Percentiles rank a stretch among this genome's conserved stretches.
phyloP scores from a whole-genome alignment of 2,888 invertebrate genomes.

The Ormyrus rosae region DNA sequence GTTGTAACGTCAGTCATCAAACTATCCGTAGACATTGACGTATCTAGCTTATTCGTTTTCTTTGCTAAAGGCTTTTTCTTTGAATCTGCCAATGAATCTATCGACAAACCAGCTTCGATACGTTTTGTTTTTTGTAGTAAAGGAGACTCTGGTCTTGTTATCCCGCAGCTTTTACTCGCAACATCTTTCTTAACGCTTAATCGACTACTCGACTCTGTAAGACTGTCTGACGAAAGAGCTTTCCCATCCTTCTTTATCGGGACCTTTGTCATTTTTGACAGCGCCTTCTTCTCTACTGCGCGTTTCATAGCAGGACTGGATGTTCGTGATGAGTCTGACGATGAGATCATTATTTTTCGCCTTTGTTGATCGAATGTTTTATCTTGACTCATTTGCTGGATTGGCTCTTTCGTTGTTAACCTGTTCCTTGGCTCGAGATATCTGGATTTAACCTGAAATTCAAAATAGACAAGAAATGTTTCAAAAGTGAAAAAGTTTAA shows the following conservation, averaged over 20 bases:
- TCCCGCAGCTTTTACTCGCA: slow-evolving; percentile 72
- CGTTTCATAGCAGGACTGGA: slow-evolving; percentile 81
- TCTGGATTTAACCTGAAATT: slow-evolving; percentile 78
- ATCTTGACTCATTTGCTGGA: slow-evolving; percentile 62
- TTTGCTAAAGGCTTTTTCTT: slow-evolving; percentile 64
- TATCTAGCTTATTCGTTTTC: slow-evolving; percentile 69
- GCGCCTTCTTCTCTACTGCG: slow-evolving; percentile 69
- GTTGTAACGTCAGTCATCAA: slow-evolving; percentile 69
- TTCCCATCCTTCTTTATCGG: slow-evolving; percentile 71
- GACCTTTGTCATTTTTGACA: slow-evolving; percentile 68
- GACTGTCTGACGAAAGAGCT: slow-evolving; percentile 77
- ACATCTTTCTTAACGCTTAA: slow-evolving; percentile 44
- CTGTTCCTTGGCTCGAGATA: slow-evolving; percentile 80
- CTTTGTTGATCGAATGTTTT: slow-evolving; percentile 73
- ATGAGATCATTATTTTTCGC: slow-evolving; percentile 78
- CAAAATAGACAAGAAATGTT: not conserved
- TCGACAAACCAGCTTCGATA: slow-evolving; percentile 70
- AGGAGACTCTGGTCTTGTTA: slow-evolving; percentile 74
- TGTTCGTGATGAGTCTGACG: slow-evolving; percentile 83
- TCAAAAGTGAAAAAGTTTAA: not conserved
- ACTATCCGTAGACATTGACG: slow-evolving; percentile 75
- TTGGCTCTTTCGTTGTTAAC: slow-evolving; percentile 66
- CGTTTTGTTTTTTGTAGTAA: slow-evolving; percentile 67
- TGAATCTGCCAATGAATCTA: slow-evolving; percentile 71
- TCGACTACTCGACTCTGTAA: slow-evolving; percentile 62